Percentiles rank a stretch among this genome's conserved stretches.
Conservation (phyloP, 2,113 vertebrate species). For the Poecile atricapillus region DNA sequence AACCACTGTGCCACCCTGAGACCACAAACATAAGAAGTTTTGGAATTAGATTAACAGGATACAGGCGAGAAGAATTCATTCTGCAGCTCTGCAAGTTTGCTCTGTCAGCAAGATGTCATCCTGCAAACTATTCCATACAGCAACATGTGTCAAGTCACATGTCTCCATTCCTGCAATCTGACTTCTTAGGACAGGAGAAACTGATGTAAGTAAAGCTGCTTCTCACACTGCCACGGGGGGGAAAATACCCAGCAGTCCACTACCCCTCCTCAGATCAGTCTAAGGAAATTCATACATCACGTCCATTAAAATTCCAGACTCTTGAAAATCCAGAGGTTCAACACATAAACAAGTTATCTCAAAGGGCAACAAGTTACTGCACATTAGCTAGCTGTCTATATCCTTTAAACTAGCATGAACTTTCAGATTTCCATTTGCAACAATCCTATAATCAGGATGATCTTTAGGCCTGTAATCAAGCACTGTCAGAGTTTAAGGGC, state of each 20-base stretch:
- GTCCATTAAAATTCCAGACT: not conserved
- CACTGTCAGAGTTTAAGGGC: not conserved
- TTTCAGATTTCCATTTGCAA: not conserved
- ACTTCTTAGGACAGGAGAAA: not conserved
- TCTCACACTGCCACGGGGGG: not conserved
- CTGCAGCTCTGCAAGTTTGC: not conserved
- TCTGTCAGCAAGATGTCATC: not conserved
- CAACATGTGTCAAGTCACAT: not conserved
- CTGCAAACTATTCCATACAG: not conserved
- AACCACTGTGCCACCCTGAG: not conserved
- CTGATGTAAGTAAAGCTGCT: not conserved
- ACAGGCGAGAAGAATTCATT: not conserved
- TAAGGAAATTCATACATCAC: not conserved
- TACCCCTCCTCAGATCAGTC: not conserved
- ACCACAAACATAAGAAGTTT: not conserved
- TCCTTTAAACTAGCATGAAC: not conserved
- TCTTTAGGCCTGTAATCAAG: not conserved
- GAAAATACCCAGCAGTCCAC: not conserved
- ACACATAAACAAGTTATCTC: not conserved
- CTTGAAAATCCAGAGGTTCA: not conserved
- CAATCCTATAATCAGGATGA: not conserved
- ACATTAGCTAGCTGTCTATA: not conserved
- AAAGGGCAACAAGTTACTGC: not conserved
- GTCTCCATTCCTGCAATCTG: not conserved
- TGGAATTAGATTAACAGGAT: not conserved